Base-by-base conservation (phyloP, 2,113 vertebrate genomes). In the Microcebus ravelobensis region DNA sequence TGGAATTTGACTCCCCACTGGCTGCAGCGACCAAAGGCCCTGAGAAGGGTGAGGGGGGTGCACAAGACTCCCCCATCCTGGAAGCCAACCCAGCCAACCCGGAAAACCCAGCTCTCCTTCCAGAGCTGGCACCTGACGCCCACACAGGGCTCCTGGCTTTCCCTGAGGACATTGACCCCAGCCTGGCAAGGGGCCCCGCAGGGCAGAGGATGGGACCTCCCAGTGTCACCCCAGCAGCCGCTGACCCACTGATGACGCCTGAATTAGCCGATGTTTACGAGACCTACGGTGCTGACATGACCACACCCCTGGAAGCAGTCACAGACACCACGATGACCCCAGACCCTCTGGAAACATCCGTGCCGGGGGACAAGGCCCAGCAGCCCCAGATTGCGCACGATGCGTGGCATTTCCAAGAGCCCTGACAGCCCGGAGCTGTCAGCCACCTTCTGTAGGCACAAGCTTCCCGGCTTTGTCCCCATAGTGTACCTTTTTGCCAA, bases 1-100 rank as follows among this genome's bases (percentile, higher is more conserved):
- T 97, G 67, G 97, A 98, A 96, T 97, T 98, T 91, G 98, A 98
- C 61, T 88, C 80, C 34, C 93, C 97, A 3, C 87, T 42, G 1
- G 18, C 91, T n/a, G 94, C 42, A 42, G 42, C 48, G 63, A 95
- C 97, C 87, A 98, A 97, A 85, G 77, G 29, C 3, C 88, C 96
- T 0, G 92, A 98, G 55, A 90, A 97, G 1, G 87, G 92, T 91
- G 97, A 97, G 91, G 92, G 42, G 55, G 94, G 57, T 23, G 59
- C 20, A 31, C 74, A 96, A 57, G 71, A 9, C 10, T 95, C 96
- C 61, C 96, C 88, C 0, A 1, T 42, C 87, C 34, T 81, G 0
- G 89, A 85, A 1, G 12, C 20, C 34, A 96, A 97, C 31, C 80
- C 65, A 4, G 65, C 11, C 5, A 34, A 96, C 20, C 77, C 2